Evolutionary conservation across 2,797 vertebrate genomes (phyloP).

Genomic region (Loriculus beryllinus): DNA sequence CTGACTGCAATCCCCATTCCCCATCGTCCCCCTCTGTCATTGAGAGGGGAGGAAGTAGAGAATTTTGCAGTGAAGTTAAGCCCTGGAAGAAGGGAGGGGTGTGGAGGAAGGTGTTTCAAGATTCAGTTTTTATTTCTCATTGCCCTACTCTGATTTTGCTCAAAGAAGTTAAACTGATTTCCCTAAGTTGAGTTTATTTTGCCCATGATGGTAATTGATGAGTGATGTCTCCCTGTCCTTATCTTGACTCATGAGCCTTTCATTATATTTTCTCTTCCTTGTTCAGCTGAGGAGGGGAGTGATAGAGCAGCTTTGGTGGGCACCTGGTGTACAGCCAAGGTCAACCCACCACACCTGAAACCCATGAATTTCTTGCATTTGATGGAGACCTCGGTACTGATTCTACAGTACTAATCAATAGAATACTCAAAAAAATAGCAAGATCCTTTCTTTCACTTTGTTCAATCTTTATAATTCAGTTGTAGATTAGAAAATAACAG

Average conservation of each 20-base stretch:
- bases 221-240: neutral
- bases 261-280: neutral
- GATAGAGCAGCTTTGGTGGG: neutral
- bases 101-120: neutral
- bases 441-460: neutral
- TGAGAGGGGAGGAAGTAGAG: neutral
- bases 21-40: fast-evolving
- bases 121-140: neutral
- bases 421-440: neutral
- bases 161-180: neutral
- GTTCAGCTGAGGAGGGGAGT: neutral
- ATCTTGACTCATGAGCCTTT: neutral
- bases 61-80: fast-evolving
- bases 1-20: neutral
- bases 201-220: neutral
- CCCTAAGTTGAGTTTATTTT: neutral
- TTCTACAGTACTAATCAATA: neutral
- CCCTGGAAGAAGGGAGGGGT: neutral
- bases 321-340: neutral
- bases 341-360: neutral
- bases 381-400: neutral
- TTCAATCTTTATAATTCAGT: neutral
- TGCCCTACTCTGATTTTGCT: neutral
- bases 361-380: neutral
- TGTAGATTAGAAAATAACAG: neutral